A percentile compares a stretch with the other conserved stretches of the same genome.
Conservation (phyloP, 1,140 invertebrate species). For the Laodelphax striatellus region DNA sequence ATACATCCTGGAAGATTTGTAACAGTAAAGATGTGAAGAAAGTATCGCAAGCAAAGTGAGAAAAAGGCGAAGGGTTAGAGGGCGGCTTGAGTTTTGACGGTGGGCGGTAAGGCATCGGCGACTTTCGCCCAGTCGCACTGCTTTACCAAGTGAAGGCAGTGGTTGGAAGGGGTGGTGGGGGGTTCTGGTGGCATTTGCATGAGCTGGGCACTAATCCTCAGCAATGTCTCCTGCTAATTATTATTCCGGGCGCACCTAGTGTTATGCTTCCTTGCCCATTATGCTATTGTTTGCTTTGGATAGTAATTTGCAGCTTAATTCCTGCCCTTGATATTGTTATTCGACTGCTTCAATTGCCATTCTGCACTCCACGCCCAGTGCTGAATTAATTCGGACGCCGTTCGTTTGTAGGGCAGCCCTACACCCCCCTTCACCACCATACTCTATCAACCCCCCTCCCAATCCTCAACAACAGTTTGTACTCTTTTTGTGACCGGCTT, state of each 20-base stretch:
- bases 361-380: background rate
- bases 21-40: too few species aligned
- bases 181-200: background rate
- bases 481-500: too few species aligned
- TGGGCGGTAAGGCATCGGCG: background rate
- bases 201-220: background rate
- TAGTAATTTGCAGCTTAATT: constrained; percentile 4
- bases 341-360: constrained; percentile 1
- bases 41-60: too few species aligned
- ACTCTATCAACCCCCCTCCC: too few species aligned
- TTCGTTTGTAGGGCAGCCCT: too few species aligned
- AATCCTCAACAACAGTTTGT: too few species aligned
- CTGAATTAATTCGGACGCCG: background rate
- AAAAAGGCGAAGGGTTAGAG: too few species aligned
- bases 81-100: too few species aligned
- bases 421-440: too few species aligned
- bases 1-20: too few species aligned
- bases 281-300: constrained; percentile 3
- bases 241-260: constrained; percentile 1
- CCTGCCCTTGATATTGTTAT: constrained; percentile 3
- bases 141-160: background rate
- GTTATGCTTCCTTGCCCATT: constrained; percentile 2
- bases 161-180: background rate
- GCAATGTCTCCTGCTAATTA: constrained; percentile 1
- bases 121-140: background rate